phyloP scores from a whole-genome alignment of 2,113 vertebrate species.

The Psephotus haematonotus region DNA sequence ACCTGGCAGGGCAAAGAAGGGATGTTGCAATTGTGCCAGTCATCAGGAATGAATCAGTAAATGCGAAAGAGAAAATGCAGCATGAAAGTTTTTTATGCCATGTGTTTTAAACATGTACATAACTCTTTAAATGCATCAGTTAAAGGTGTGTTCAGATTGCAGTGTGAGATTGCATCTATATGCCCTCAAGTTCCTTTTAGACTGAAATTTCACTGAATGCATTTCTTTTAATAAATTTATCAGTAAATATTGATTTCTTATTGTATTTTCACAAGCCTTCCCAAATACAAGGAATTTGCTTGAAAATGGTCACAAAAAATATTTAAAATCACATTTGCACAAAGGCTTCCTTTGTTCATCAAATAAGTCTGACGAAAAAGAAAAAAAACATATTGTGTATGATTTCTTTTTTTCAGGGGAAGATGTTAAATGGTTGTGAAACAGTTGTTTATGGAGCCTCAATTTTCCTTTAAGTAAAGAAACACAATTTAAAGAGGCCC shows the following conservation, averaged over 20 bases:
- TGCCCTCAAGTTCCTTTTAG: not conserved
- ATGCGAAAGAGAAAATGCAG: not conserved
- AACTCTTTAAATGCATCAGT: not conserved
- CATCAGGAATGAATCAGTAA: not conserved
- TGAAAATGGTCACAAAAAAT: not conserved
- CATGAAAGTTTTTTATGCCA: not conserved
- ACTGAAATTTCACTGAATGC: not conserved
- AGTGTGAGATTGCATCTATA: not conserved
- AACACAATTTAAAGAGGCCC: not conserved
- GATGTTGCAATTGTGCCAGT: not conserved
- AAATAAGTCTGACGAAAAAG: not conserved
- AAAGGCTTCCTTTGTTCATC: not conserved
- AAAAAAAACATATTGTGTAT: rapidly evolving
- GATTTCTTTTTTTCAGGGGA: not conserved
- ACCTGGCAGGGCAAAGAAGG: not conserved
- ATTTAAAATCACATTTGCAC: not conserved
- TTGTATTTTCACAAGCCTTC: not conserved
- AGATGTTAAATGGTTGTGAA: not conserved
- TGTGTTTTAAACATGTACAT: rapidly evolving
- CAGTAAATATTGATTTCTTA: not conserved
- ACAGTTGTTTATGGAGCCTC: not conserved
- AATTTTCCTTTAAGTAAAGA: not conserved
- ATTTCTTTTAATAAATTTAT: not conserved
- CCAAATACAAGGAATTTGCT: not conserved
- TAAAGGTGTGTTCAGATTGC: not conserved